A percentile compares a stretch with the other conserved stretches of the same genome.
Conservation (phyloP, 2,797 vertebrate genomes). For the Chloroceryle inda region DNA sequence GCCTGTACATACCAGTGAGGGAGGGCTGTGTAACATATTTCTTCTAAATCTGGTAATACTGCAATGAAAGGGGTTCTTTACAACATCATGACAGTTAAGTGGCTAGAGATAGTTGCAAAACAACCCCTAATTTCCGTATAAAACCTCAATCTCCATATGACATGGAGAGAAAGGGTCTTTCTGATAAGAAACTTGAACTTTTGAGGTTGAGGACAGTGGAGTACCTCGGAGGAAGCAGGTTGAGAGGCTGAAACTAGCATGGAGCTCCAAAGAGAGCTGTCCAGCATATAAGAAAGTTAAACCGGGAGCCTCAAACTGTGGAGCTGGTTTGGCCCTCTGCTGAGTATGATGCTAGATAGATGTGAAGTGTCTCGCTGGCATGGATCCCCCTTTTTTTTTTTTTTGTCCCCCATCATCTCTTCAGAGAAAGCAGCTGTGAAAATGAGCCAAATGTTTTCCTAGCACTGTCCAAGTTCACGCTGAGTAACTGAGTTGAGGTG, state of each 20-base stretch:
- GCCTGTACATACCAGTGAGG: not conserved
- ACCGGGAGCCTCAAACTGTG: not conserved
- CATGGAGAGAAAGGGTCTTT: not conserved
- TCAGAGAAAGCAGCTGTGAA: slow-evolving; percentile 51
- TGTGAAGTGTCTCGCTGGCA: not conserved
- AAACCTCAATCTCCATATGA: not conserved
- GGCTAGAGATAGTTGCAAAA: not conserved
- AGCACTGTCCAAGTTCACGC: slow-evolving; percentile 33
- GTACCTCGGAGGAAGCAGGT: not conserved
- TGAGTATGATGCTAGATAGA: not conserved
- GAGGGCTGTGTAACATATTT: not conserved
- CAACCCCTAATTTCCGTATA: not conserved
- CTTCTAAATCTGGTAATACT: not conserved
- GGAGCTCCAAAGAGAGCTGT: slow-evolving; percentile 13
- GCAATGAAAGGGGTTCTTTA: not conserved
- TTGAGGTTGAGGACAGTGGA: not conserved
- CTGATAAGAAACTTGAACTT: not conserved
- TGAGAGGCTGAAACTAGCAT: not conserved
- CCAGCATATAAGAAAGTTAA: not conserved
- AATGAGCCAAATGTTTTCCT: slow-evolving; percentile 29
- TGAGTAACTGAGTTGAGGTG: slow-evolving; percentile 53
- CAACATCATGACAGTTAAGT: rapidly evolving
- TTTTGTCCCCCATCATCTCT: not conserved
- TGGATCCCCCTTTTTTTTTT: not conserved
- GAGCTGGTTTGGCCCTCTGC: not conserved